A percentile compares a stretch with the other conserved stretches of the same genome.
Evolutionary conservation across 2,888 invertebrate species (phyloP).

Genomic region (Micropterix aruncella): DNA sequence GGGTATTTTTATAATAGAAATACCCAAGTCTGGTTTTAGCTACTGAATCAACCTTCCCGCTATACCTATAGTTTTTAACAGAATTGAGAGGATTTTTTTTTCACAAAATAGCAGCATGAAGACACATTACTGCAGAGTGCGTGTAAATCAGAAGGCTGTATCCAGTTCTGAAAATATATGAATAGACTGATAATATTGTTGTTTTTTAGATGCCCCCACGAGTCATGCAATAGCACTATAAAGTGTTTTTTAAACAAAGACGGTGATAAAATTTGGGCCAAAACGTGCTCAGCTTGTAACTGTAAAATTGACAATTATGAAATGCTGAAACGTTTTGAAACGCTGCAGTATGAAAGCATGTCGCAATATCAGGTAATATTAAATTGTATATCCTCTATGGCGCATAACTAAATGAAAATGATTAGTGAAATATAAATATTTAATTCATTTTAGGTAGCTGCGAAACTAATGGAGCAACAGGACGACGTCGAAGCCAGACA

Average conservation of each 20-base stretch:
- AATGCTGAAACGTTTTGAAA: neutral
- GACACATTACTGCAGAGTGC: too few relatives aligned
- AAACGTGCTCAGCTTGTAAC: neutral
- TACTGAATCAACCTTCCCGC: too few relatives aligned
- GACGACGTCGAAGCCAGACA: slow-evolving; percentile 37
- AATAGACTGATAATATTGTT: too few relatives aligned
- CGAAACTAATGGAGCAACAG: slow-evolving; percentile 37
- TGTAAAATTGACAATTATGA: neutral
- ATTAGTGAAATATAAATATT: slow-evolving; percentile 1
- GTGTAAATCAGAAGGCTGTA: too few relatives aligned
- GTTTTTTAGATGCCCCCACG: neutral
- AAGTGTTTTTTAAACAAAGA: neutral
- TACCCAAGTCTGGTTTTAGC: too few relatives aligned
- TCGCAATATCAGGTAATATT: neutral
- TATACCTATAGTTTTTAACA: too few relatives aligned
- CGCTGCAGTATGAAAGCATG: neutral
- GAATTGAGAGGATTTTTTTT: too few relatives aligned
- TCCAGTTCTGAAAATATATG: too few relatives aligned
- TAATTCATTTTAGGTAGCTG: slow-evolving; percentile 19
- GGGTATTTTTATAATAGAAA: too few relatives aligned
- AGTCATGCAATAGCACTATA: neutral
- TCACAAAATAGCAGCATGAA: too few relatives aligned
- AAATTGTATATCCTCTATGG: neutral
- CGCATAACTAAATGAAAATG: neutral
- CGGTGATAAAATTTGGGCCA: neutral